Percentiles rank a stretch among this genome's conserved stretches.
Conservation (phyloP, 2,888 invertebrate species). For the Agrochola lychnidis region DNA sequence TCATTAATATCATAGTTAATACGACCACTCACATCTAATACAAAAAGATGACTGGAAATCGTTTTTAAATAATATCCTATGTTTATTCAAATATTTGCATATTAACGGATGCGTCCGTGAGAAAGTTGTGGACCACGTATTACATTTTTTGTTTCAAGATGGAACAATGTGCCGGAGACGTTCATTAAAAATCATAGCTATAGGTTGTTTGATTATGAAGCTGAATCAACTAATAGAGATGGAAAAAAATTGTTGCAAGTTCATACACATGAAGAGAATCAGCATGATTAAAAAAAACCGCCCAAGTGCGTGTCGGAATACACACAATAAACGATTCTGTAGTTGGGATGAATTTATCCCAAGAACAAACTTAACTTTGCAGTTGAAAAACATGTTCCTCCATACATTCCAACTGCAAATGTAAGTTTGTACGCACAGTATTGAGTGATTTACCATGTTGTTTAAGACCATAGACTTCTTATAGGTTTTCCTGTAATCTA, state of each 20-base stretch:
- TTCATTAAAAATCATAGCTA: not conserved
- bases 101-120: conserved; percentile 27
- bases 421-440: too few relatives aligned
- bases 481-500: too few relatives aligned
- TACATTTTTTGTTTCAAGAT: not conserved
- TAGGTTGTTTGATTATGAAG: conserved; percentile 5
- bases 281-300: not conserved
- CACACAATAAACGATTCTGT: too few relatives aligned
- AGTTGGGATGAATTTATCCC: too few relatives aligned
- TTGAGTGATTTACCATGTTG: too few relatives aligned
- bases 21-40: conserved; percentile 10
- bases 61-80: conserved; percentile 8
- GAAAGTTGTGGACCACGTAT: conserved; percentile 18
- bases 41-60: conserved; percentile 7
- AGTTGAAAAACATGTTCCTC: too few relatives aligned
- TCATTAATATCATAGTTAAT: conserved; percentile 22
- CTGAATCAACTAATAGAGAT: not conserved
- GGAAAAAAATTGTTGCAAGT: not conserved
- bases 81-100: conserved; percentile 13
- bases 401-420: too few relatives aligned
- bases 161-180: not conserved
- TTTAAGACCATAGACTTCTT: too few relatives aligned
- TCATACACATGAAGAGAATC: not conserved
- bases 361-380: too few relatives aligned
- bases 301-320: too few relatives aligned